Base-by-base conservation (phyloP, 1,140 invertebrate species). In the Anoplolepis gracilipes region DNA sequence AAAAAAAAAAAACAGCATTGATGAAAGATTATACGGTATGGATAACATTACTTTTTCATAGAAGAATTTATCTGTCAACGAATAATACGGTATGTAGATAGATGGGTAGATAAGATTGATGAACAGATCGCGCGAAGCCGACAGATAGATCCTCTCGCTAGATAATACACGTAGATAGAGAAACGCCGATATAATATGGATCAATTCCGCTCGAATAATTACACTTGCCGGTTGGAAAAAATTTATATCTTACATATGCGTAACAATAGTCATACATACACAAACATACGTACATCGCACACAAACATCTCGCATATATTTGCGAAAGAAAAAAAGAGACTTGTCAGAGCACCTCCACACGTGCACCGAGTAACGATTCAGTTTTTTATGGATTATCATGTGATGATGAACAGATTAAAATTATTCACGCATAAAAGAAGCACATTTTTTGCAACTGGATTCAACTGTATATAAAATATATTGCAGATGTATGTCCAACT, bases 131-230 rank as follows among this genome's bases (percentile, higher is more conserved):
- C 46, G 30, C 33, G 19, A 30, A 10, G 22, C 77, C 22, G 77
- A 84, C 39, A 33, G 36, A 75, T 46, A 84, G 55, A 84, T 36
- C 42, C 30, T 19, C 42, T 25, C 55, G 61, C 57, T 39, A 76
- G 61, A 75, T 53, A 39, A 42, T n/a, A 19, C 49, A 30, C 6
- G n/a, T 19, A 73, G 79, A 82, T 61, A 57, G 25, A 46, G 69
- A 42, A 28, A 42, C 55, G 46, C 30, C 33, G 64, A 69, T 19
- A 19, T 69, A 28, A 69, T 69, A 42, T 39, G 55, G 46, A 79
- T 79, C 46, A 70, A 79, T 79, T 16, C 77, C 64, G 64, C 36
- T 79, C 55, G 77, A 69, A 11, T 46, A 39, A 79, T 79, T 79
- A 79, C 22, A 69, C 22, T 39, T 6, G 28, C 13, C 10, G 33